phyloP scores from a whole-genome alignment of 2,797 vertebrate genomes.

The Sebastes vulpes region DNA sequence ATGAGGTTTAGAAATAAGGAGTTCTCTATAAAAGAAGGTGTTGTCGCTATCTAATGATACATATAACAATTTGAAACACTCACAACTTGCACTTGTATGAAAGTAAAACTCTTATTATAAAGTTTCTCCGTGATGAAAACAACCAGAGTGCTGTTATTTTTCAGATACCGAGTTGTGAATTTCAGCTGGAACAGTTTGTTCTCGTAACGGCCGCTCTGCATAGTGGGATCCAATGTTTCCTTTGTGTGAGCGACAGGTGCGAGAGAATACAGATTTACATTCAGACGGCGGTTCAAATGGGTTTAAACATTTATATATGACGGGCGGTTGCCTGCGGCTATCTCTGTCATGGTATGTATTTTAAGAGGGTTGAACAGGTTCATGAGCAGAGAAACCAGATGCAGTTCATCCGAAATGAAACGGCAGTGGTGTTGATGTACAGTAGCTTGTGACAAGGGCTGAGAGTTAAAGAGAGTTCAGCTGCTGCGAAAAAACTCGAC shows the following conservation, averaged over 20 bases:
- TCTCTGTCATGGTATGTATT: conserved; percentile 60
- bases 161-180: neutral
- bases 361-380: conserved; percentile 53
- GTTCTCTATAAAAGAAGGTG: neutral
- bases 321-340: conserved; percentile 32
- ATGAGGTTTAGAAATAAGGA: conserved; percentile 3
- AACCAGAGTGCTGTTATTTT: neutral
- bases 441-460: neutral
- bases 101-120: neutral
- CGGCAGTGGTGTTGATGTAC: neutral
- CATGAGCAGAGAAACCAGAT: conserved; percentile 41
- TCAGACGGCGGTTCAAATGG: conserved; percentile 38
- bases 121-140: neutral
- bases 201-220: neutral
- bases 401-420: conserved; percentile 13
- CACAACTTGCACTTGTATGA: neutral
- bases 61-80: neutral
- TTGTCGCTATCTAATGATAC: neutral
- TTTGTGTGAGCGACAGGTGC: conserved; percentile 53
- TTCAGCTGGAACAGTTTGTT: conserved; percentile 39
- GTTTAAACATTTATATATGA: conserved; percentile 30
- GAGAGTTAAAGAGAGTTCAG: conserved; percentile 20
- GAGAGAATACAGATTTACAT: conserved; percentile 35
- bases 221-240: conserved; percentile 1
- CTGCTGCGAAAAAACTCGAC: neutral